Evolutionary conservation across 2,797 vertebrate species (phyloP).

Genomic region (Mus minutoides): DNA sequence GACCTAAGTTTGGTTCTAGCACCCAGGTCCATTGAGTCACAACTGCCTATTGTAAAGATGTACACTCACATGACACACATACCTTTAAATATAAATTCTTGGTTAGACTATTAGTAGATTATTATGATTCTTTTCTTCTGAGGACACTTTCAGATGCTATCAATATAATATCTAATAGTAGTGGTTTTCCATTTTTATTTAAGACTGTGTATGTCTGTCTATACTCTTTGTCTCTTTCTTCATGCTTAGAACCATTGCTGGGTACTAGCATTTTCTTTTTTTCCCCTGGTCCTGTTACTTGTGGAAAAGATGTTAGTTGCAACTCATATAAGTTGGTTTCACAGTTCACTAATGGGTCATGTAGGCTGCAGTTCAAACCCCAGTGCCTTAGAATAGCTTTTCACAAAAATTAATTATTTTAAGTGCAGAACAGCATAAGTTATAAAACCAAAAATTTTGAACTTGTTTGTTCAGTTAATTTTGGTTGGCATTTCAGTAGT

Average conservation of each 20-base stretch:
- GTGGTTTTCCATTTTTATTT: background rate
- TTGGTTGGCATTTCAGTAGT: constrained; percentile 42
- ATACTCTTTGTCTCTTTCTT: background rate
- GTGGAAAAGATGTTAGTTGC: background rate
- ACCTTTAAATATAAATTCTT: constrained; percentile 35
- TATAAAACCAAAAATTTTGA: constrained; percentile 25
- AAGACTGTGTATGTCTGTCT: background rate
- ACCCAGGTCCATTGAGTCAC: background rate
- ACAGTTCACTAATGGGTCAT: background rate
- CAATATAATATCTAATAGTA: background rate
- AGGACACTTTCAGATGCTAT: background rate
- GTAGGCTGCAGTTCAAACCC: background rate
- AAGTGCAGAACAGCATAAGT: background rate
- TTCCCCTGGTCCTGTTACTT: background rate
- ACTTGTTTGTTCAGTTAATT: background rate
- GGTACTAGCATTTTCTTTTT: background rate
- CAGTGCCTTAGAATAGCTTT: background rate
- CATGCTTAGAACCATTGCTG: background rate
- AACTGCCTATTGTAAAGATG: background rate
- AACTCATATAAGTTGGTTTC: background rate
- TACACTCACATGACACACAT: background rate
- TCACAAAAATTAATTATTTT: background rate
- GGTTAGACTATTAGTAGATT: background rate
- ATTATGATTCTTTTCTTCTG: background rate
- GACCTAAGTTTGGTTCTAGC: background rate